Percentiles rank a stretch among this genome's conserved stretches.
phyloP scores from a whole-genome alignment of 1,140 invertebrate species.

The Danaus plexippus region DNA sequence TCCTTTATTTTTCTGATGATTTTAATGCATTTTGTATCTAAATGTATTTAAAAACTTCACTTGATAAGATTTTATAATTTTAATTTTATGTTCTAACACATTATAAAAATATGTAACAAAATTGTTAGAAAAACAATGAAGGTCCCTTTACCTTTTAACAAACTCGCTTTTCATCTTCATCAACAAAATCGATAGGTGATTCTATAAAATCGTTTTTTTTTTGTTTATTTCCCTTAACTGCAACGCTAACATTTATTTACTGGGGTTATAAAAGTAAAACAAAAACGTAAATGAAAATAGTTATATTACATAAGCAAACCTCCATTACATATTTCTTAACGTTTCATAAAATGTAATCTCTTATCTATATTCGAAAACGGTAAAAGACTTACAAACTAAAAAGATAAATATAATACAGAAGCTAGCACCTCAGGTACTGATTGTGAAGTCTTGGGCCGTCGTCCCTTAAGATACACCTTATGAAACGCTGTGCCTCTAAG shows the following conservation, averaged over 20 bases:
- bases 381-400: constrained; percentile 58
- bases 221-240: no score
- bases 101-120: no score
- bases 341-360: constrained; percentile 65
- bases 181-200: no score
- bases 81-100: no score
- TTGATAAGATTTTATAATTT: no score
- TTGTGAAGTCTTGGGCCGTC: constrained; percentile 44
- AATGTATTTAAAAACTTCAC: no score
- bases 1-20: no score
- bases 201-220: no score
- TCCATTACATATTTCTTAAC: constrained; percentile 48
- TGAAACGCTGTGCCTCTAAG: constrained; percentile 52
- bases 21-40: no score
- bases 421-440: constrained; percentile 36
- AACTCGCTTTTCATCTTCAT: no score
- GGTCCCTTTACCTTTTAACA: no score
- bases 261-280: constrained; percentile 13
- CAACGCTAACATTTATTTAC: neutral
- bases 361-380: constrained; percentile 38
- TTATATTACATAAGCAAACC: constrained; percentile 58
- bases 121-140: no score
- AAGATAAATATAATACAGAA: constrained; percentile 65
- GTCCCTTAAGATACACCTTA: constrained; percentile 55
- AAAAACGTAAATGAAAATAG: constrained; percentile 36